These are phyloP conservation scores for Crax fasciolata DNA, from an alignment of 2,797 vertebrate species.

Conservation along the genomic window DNA sequence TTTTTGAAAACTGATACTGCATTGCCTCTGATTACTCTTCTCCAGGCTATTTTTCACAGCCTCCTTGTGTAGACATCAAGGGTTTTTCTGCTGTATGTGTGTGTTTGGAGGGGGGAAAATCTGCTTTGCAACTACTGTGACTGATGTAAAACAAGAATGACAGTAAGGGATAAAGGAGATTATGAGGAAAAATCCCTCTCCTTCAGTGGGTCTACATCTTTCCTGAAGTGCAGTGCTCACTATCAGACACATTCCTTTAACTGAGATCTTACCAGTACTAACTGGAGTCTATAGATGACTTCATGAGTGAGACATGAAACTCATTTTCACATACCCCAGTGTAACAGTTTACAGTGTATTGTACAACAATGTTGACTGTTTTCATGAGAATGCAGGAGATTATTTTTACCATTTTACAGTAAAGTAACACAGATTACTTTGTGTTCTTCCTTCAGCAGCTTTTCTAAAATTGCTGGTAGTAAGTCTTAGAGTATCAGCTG, in stretches of 20 bases:
- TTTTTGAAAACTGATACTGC: neutral
- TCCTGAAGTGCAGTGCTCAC: neutral
- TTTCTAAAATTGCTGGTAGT: neutral
- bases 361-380: neutral
- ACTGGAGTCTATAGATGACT: neutral
- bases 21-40: neutral
- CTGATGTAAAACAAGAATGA: constrained; percentile 19
- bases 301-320: constrained; percentile 7
- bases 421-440: neutral
- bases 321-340: neutral
- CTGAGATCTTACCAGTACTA: neutral
- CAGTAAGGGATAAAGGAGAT: constrained; percentile 34
- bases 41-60: neutral
- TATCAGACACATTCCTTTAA: neutral
- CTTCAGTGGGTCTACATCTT: neutral
- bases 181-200: neutral
- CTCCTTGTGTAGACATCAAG: neutral
- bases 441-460: neutral
- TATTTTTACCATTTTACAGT: neutral
- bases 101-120: neutral
- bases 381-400: neutral
- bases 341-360: neutral
- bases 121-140: neutral
- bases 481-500: neutral
- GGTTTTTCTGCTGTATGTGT: neutral